phyloP scores from a whole-genome alignment of 2,113 vertebrate genomes.

The Pelmatolapia mariae region DNA sequence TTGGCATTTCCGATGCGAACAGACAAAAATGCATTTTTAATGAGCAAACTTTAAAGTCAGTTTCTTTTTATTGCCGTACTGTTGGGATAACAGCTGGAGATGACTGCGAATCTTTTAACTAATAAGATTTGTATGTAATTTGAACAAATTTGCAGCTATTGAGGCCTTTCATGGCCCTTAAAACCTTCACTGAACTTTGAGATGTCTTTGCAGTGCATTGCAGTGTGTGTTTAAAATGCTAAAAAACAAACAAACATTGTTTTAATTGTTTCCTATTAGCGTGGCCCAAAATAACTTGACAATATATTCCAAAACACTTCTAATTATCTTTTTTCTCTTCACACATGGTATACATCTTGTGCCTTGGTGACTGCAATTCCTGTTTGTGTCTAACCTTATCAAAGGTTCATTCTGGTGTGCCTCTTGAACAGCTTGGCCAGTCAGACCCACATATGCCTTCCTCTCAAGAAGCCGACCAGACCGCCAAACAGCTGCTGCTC shows the following conservation, averaged over 20 bases:
- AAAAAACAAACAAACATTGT: not conserved
- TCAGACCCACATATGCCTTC: conserved; percentile 51
- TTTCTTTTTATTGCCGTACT: not conserved
- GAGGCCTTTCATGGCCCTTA: not conserved
- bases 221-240: not conserved
- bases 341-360: not conserved
- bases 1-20: not conserved
- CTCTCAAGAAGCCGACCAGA: conserved; percentile 49
- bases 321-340: conserved; percentile 18
- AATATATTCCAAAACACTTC: not conserved
- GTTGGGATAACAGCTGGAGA: not conserved
- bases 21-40: not conserved
- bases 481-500: conserved; percentile 67
- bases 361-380: not conserved
- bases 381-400: conserved; percentile 40
- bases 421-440: conserved; percentile 61
- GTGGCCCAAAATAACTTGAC: not conserved
- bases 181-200: not conserved
- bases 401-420: conserved; percentile 29
- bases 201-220: not conserved
- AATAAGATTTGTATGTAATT: not conserved
- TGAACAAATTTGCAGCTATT: not conserved
- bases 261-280: not conserved
- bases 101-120: not conserved
- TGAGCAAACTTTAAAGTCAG: not conserved